Conservation (phyloP, 2,888 invertebrate genomes). For the Mythimna lalbum region DNA sequence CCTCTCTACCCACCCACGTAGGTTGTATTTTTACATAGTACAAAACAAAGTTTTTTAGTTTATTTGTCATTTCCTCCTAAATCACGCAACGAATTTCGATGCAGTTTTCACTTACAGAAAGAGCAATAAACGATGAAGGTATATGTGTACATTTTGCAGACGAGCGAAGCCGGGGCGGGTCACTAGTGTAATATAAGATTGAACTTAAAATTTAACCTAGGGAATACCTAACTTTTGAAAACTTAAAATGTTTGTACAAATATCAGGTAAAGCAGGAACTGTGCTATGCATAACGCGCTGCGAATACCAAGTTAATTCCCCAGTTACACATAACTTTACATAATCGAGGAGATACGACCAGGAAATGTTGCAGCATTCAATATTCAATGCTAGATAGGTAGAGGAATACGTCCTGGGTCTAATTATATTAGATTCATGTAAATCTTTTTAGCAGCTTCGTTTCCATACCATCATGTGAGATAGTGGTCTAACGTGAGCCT, state of each 20-base stretch:
- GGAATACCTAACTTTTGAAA: neutral
- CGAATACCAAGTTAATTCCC: neutral
- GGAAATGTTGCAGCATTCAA: neutral
- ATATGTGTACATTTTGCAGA: too few relatives aligned
- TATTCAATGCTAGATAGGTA: neutral
- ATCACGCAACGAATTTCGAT: too few relatives aligned
- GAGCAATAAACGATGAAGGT: too few relatives aligned
- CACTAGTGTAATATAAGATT: neutral
- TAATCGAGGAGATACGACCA: constrained; percentile 7
- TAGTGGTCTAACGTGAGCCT: too few relatives aligned
- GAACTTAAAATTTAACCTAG: neutral
- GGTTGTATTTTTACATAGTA: too few relatives aligned
- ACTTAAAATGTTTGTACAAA: neutral
- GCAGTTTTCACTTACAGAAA: too few relatives aligned
- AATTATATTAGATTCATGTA: neutral
- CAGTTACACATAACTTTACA: neutral
- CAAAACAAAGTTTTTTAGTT: too few relatives aligned
- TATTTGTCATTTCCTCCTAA: too few relatives aligned
- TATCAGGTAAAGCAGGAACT: neutral
- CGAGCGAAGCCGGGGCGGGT: neutral
- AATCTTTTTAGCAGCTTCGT: too few relatives aligned
- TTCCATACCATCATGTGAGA: too few relatives aligned
- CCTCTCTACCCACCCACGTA: too few relatives aligned
- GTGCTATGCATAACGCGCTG: neutral
- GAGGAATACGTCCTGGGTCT: neutral